Percentiles rank a stretch among this genome's conserved stretches.
phyloP scores from a whole-genome alignment of 2,113 vertebrate species.

The Saccopteryx leptura region DNA sequence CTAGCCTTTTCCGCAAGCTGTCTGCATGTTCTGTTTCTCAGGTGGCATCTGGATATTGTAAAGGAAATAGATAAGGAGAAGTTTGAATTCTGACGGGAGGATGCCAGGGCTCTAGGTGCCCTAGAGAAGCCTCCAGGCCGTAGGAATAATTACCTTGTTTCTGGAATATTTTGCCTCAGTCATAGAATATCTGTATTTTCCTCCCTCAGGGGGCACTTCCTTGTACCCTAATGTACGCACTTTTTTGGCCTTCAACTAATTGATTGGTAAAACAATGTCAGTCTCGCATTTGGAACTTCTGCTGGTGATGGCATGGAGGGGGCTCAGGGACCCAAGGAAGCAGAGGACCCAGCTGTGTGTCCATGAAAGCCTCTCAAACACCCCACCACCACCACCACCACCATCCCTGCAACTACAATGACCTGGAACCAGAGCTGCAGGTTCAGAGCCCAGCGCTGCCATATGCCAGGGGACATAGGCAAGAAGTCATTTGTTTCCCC shows the following conservation, averaged over 20 bases:
- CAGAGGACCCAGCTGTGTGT: rapidly evolving
- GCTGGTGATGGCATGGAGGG: no score
- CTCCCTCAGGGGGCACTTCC: neutral
- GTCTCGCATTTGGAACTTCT: neutral
- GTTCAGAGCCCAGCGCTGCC: neutral
- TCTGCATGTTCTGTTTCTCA: neutral
- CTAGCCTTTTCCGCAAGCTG: neutral
- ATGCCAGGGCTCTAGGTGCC: neutral
- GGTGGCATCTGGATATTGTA: neutral
- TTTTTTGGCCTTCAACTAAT: neutral
- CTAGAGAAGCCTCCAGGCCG: neutral
- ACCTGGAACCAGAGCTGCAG: neutral
- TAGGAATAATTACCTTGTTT: neutral
- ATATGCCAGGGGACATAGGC: neutral
- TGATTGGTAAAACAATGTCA: neutral
- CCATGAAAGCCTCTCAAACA: neutral
- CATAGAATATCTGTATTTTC: neutral
- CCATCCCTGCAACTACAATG: neutral
- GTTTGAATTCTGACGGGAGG: neutral
- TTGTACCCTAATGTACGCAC: neutral
- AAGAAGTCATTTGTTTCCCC: neutral
- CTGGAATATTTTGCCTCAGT: neutral
- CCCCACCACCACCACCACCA: no score
- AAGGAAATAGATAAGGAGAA: neutral
- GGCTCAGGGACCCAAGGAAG: neutral